Base-by-base conservation (phyloP, 2,888 invertebrate species). In the Netelia inedita region DNA sequence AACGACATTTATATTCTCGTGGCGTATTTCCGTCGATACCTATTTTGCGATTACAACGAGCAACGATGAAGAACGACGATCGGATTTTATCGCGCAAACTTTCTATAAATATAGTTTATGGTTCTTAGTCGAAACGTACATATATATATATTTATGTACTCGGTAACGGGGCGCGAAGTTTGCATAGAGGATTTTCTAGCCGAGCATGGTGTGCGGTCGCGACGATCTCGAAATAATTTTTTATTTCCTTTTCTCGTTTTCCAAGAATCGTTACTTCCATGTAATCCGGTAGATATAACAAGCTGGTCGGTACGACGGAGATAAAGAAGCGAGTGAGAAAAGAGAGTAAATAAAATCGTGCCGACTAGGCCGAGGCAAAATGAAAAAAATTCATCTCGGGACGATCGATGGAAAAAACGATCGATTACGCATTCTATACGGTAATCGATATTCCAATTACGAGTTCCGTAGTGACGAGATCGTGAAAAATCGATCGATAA, bases 201-300 rank as follows among this genome's bases (percentile, higher is more conserved):
- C 63, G n/a, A 43, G 57, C 71, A 57, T 14, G 19, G 68, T 46
- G 43, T 65, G 43, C 10, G 63, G 57, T 55, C 46, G 61, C 43
- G 35, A 78, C 59, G 59, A 46, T 55, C 69, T 65, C 73, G 57
- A 73, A 41, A 35, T 19, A 61, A n/a, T 79, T 35, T 35, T 35
- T 35, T 35, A 6, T 35, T 35, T 5, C 35, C 6, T 35, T 6
- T 5, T 6, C 35, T 35, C 6, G 5, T 35, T 57, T 57, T 72
- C 83, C 59, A 57, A 75, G 83, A 83, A 80, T 69, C 59, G 41
- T 75, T 28, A 16, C 46, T 75, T 59, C 57, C 71, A 14, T 75
- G 10, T 83, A 63, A 53, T n/a, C 23, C 61, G 14, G 1, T 53
- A 19, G 74, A 35, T 23, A 73, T 75, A 35, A 0, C 57, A 19